phyloP scores from a whole-genome alignment of 2,797 vertebrate species.

The Karalla daura region DNA sequence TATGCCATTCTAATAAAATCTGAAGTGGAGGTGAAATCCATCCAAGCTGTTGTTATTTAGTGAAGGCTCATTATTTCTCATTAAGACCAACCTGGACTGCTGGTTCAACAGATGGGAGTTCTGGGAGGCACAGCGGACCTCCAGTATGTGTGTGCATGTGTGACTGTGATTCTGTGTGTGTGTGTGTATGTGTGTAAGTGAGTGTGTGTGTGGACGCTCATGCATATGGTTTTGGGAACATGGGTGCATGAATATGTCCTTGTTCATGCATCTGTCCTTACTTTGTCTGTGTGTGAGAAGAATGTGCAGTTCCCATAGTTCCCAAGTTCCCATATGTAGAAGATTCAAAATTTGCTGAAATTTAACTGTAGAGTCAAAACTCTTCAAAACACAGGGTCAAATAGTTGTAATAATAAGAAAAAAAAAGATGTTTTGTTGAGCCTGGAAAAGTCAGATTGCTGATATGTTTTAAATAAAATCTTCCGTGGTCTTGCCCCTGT shows the following conservation, averaged over 20 bases:
- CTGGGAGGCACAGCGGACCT: constrained; percentile 56
- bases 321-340: background rate
- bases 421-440: too few relatives aligned
- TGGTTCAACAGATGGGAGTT: constrained; percentile 76
- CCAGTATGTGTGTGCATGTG: constrained; percentile 28
- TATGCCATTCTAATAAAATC: constrained; percentile 61
- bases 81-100: constrained; percentile 76
- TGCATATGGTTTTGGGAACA: background rate
- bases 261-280: constrained; percentile 35
- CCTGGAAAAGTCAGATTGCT: too few relatives aligned
- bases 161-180: constrained; percentile 20
- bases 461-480: too few relatives aligned
- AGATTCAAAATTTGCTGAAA: too few relatives aligned
- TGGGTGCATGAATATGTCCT: constrained; percentile 28
- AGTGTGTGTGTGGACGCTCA: background rate
- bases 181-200: constrained; percentile 22
- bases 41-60: constrained; percentile 75
- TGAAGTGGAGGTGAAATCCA: constrained; percentile 64
- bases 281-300: background rate
- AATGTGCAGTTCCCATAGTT: background rate
- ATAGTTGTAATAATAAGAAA: too few relatives aligned
- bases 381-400: too few relatives aligned
- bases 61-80: constrained; percentile 80
- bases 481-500: too few relatives aligned
- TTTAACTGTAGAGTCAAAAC: too few relatives aligned